Evolutionary conservation across 2,888 invertebrate genomes (phyloP), one percentile per base, ranked within the genome.

Genomic region (Trichopria drosophilae): DNA sequence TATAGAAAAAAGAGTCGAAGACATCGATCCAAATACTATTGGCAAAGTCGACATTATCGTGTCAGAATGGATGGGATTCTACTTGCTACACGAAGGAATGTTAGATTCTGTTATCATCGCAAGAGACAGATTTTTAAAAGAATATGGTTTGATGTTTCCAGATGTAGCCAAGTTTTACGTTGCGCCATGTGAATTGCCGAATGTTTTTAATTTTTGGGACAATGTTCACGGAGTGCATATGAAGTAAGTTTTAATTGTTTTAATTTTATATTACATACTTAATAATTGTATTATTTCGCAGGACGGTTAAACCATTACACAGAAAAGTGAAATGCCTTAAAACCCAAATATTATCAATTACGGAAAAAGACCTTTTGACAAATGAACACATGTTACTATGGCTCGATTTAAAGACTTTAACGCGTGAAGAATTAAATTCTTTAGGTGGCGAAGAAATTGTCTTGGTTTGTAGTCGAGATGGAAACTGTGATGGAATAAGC

Each of bases 1-100:
- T 7, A 81, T 93, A 32, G 84, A 90, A 65, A 83, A 82, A 42
- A 82, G 79, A 77, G 82, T 92, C 6, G 93, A 94, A 79, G 86
- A 93, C 67, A 80, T 93, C 3, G 69, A 75, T 1, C 73, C 90
- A 40, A 85, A 88, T 1, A 77, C 73, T 57, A 68, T 82, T 41
- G 80, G 81, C 6, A 85, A 87, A 75, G 89, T 92, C 2, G 95
- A 96, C 75, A 82, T 93, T 7, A 90, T 97, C 57, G 84, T 97
- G 4, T 95, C 95, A 0, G 96, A 97, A 77, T 97, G 96, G 96
- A 97, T 97, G 96, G 96, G 96, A 0, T 95, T 96, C 75, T 95
- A 93, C 76, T 79, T 97, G 23, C 77, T 97, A 12, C 96, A 95
- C 69, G 96, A 97, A 76, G 93, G 91, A 6, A 97, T 97, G 97